A percentile compares a stretch with the other conserved stretches of the same genome.
Conservation (phyloP, 2,113 vertebrate genomes). For the Odontesthes bonariensis region DNA sequence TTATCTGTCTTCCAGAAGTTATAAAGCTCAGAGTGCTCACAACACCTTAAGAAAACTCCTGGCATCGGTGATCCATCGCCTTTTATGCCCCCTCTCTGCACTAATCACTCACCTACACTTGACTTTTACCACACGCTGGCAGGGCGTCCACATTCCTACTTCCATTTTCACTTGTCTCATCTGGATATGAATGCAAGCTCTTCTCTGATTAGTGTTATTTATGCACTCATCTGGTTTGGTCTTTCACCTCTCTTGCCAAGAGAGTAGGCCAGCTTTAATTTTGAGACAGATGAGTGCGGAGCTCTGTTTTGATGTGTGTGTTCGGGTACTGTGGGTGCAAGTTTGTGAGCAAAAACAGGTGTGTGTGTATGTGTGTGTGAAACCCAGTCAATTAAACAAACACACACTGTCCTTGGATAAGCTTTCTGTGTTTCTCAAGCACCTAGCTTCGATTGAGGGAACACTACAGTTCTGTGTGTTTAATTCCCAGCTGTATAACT, state of each 20-base stretch:
- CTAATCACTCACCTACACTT: slow-evolving; percentile 41
- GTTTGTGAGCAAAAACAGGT: neutral
- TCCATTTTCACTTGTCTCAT: slow-evolving; percentile 22
- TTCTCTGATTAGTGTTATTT: slow-evolving; percentile 44
- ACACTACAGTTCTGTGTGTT: slow-evolving; percentile 66
- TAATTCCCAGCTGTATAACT: slow-evolving; percentile 73
- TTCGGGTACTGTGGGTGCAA: too few relatives aligned
- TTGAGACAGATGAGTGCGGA: neutral
- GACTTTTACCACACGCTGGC: slow-evolving; percentile 24
- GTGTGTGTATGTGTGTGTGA: neutral
- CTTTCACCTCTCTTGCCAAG: slow-evolving; percentile 28
- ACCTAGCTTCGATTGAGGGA: slow-evolving; percentile 50
- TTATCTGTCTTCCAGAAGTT: neutral
- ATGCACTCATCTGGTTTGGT: slow-evolving; percentile 25
- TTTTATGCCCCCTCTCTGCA: slow-evolving; percentile 6
- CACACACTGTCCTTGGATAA: slow-evolving; percentile 56
- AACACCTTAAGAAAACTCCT: slow-evolving; percentile 26
- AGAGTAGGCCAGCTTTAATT: slow-evolving; percentile 19
- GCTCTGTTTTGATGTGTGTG: neutral
- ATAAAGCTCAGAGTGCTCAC: neutral
- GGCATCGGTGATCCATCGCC: slow-evolving; percentile 21
- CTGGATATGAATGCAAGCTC: neutral
- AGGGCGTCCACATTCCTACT: slow-evolving; percentile 21
- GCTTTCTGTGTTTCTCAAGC: slow-evolving; percentile 51
- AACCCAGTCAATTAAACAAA: slow-evolving; percentile 69